These are phyloP conservation scores for Sarcophaga bullata DNA, from an alignment of 1,140 invertebrate species.

Conservation along the genomic window DNA sequence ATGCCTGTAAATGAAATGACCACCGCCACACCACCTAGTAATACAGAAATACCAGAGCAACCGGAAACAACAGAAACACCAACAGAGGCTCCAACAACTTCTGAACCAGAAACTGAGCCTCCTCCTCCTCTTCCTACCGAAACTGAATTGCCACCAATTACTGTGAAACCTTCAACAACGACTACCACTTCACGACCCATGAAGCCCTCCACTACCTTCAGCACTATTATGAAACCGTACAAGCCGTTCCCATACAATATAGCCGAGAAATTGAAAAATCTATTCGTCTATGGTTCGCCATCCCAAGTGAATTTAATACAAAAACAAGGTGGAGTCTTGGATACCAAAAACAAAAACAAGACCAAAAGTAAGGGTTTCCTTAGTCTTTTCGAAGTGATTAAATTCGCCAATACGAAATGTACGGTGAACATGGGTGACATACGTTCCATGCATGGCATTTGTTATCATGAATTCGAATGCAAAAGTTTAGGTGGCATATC, in stretches of 20 bases:
- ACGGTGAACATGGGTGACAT: constrained; percentile 63
- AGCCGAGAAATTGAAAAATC: constrained; percentile 50
- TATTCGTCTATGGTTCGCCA: constrained; percentile 54
- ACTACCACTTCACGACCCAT: constrained; percentile 46
- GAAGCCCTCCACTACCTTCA: constrained; percentile 48
- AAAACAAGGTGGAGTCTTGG: constrained; percentile 50
- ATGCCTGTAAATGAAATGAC: constrained; percentile 40
- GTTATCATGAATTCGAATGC: constrained; percentile 76
- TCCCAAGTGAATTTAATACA: constrained; percentile 57
- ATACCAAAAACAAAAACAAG: constrained; percentile 45
- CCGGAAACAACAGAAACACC: not conserved
- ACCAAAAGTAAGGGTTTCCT: constrained; percentile 68
- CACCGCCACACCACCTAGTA: constrained; percentile 23
- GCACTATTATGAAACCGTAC: constrained; percentile 52
- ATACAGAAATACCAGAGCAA: constrained; percentile 48
- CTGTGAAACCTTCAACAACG: constrained; percentile 47
- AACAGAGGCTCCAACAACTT: not conserved
- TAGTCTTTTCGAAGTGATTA: constrained; percentile 78
- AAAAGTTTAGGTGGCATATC: constrained; percentile 70
- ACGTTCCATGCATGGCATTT: constrained; percentile 69
- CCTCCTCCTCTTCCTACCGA: constrained; percentile 51
- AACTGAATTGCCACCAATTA: constrained; percentile 31
- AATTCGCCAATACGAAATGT: constrained; percentile 76
- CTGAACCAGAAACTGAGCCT: constrained; percentile 53
- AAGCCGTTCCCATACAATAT: constrained; percentile 44